Base-by-base conservation (phyloP, 2,888 invertebrate genomes). In the Selenia dentaria region DNA sequence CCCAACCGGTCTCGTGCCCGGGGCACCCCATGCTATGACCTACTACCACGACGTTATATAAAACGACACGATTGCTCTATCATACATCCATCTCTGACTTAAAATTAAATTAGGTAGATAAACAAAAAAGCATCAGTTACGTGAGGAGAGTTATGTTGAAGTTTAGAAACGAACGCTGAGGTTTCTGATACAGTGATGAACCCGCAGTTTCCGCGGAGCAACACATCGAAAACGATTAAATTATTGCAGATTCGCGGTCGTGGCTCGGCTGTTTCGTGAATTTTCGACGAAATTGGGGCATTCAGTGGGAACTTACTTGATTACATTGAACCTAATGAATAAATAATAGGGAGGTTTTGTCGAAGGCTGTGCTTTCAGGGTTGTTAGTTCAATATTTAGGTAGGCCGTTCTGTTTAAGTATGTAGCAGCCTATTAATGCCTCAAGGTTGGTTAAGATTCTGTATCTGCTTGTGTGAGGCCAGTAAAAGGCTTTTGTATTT, bases 201-300 rank as follows among this genome's bases (percentile, higher is more conserved):
- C 70, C 67, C 73, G 60, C 74, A 73, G 79, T 82, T 80, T 81
- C 76, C 78, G 77, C 72, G 59, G 70, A 78, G 75, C 67, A 81
- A 81, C 80, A 84, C 80, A 77, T 83, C 78, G 65, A 79, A 83
- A 82, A 81, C 81, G 81, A 82, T 83, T 79, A 83, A 85, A 86
- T 86, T 83, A 85, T 82, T 79, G 80, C 75, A 82, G 79, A 80
- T 73, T 76, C 78, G 78, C 69, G 80, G 80, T 79, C 72, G 71
- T 64, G 62, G 71, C 54, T 67, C 58, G 67, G 75, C 67, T 75
- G 68, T 72, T 79, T 81, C 73, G 79, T 77, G 69, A 82, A 81
- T 78, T 82, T 82, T 72, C 72, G 55, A 68, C 68, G 65, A 79
- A 82, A 82, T 79, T 80, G 77, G 77, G 72, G 74, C 75, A 74